Evolutionary conservation across 2,797 vertebrate species (phyloP).

Genomic region (Halcyon badia): DNA sequence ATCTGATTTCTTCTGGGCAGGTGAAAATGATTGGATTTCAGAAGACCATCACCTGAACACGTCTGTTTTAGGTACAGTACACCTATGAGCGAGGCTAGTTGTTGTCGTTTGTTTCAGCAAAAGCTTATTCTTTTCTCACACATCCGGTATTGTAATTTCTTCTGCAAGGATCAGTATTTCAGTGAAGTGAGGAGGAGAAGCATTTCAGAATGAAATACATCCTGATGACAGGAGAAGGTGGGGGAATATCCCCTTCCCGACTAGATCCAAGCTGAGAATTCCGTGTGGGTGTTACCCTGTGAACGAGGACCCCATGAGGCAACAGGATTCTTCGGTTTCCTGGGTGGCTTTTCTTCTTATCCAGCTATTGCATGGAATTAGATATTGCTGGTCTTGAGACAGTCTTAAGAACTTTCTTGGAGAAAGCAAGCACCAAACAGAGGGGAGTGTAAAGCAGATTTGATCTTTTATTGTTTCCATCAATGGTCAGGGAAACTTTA

Average conservation of each 20-base stretch:
- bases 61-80: background rate
- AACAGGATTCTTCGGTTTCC: background rate
- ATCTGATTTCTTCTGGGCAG: background rate
- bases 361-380: background rate
- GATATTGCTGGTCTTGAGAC: background rate
- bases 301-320: background rate
- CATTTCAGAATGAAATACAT: background rate
- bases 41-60: background rate
- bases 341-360: background rate
- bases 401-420: background rate
- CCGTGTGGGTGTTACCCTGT: background rate
- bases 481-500: background rate
- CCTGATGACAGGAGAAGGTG: background rate
- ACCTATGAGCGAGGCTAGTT: background rate
- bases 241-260: background rate
- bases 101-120: background rate
- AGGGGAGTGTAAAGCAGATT: background rate
- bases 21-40: background rate
- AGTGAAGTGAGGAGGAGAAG: background rate
- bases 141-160: background rate
- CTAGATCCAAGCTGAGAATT: background rate
- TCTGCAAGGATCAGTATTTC: background rate
- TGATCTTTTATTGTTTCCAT: background rate
- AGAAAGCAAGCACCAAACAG: conserved; percentile 4
- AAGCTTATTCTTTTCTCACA: background rate